Base-by-base conservation (phyloP, 2,113 vertebrate species). In the Protobothrops mucrosquamatus region DNA sequence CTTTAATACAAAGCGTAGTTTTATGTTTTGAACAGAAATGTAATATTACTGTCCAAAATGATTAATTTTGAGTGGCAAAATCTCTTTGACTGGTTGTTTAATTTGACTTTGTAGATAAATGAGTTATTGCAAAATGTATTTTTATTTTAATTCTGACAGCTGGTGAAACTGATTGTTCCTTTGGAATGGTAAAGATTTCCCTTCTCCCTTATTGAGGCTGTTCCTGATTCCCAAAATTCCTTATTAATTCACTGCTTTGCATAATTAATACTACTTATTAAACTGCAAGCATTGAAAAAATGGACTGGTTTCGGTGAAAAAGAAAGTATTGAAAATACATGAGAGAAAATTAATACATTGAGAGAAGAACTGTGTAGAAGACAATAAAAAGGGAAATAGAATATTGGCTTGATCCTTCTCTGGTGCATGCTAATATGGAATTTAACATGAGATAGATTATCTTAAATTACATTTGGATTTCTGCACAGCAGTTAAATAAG, bases 381-480 rank as follows among this genome's bases (percentile, higher is more conserved):
- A 97, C 97, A 98, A 98, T 97, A 98, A 97, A 96, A 97, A 97
- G 96, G 95, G 97, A 97, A 98, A 97, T 96, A 94, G 97, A 96
- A 89, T 98, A 98, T 97, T 97, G 97, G 97, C 97, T 97, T 96
- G 97, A 97, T 97, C 97, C 97, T 97, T 98, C 97, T 96, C 96
- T 96, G 96, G 97, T 96, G 95, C 96, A 95, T 95, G 95, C 96
- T 97, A 98, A 98, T 98, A 98, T 98, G 97, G 97, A 95, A 96
- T 96, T 96, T 97, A 97, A 98, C 97, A 96, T 97, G 97, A 98
- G 97, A 97, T 98, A 97, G 96, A 98, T 97, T 95, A 96, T 97
- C 97, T 97, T 98, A 98, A 98, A 98, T 98, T 98, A 98, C 97
- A 97, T 98, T 97, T 98, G 97, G 97, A 97, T 98, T 98, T 97